These are phyloP conservation scores for Mnemiopsis leidyi DNA, from an alignment of 37 sponge, comb jelly and placozoan genomes.

Conservation along the genomic window DNA sequence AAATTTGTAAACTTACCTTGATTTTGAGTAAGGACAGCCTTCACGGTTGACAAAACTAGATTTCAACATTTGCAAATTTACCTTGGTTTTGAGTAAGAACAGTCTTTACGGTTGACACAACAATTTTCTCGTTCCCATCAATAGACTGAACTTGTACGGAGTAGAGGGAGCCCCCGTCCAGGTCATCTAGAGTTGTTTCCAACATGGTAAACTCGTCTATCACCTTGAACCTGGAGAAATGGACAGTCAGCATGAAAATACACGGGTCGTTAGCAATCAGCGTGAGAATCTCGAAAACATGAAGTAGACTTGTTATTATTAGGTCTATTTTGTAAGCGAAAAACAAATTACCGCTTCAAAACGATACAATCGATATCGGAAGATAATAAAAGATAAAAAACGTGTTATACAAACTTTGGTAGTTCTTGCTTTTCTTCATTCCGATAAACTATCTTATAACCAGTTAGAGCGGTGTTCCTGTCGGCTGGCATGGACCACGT, in stretches of 20 bases:
- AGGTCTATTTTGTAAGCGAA: no score
- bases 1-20: slow-evolving; percentile 53
- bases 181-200: not conserved
- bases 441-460: slow-evolving; percentile 14
- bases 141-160: slow-evolving; percentile 10
- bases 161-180: slow-evolving; percentile 14
- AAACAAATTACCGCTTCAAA: no score
- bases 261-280: no score
- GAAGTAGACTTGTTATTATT: no score
- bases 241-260: no score
- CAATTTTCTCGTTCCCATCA: not conserved
- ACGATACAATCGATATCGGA: no score
- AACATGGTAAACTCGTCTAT: slow-evolving; percentile 23
- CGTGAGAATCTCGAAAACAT: no score
- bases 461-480: not conserved
- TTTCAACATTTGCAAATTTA: no score
- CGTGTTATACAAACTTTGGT: slow-evolving; percentile 38
- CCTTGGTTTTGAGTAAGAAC: slow-evolving; percentile 3
- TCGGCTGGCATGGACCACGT: not conserved
- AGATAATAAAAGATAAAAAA: no score
- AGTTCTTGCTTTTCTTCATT: slow-evolving; percentile 1
- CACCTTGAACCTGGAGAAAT: not conserved
- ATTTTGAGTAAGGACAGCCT: not conserved
- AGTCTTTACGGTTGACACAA: not conserved
- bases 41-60: not conserved